Percentiles rank a stretch among this genome's conserved stretches.
Conservation (phyloP, 2,797 vertebrate genomes). For the Scyliorhinus canicula region DNA sequence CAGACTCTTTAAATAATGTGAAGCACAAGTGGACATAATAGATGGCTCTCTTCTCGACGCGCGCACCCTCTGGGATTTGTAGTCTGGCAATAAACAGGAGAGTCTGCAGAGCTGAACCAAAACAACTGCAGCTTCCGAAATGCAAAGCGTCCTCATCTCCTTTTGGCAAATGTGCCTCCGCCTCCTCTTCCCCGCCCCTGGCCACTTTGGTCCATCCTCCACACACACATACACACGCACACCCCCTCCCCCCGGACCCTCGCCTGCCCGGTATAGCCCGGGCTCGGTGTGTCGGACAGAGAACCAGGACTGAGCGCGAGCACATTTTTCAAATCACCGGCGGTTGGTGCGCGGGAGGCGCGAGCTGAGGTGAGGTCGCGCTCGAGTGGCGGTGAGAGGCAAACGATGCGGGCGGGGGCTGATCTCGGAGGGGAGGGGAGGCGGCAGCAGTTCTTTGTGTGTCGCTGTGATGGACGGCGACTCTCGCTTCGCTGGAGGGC, state of each 20-base stretch:
- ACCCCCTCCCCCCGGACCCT: background rate
- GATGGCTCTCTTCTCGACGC: background rate
- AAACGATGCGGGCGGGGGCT: background rate
- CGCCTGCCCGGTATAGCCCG: background rate
- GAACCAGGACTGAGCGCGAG: background rate
- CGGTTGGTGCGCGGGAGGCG: background rate
- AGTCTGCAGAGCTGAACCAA: too few relatives aligned
- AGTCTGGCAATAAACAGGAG: background rate
- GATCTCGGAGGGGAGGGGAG: background rate
- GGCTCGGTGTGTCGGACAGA: background rate
- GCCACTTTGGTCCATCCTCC: background rate
- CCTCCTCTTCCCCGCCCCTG: background rate
- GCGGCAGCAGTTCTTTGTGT: background rate
- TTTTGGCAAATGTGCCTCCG: background rate
- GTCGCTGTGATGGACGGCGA: background rate
- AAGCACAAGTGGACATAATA: background rate
- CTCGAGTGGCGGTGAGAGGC: background rate
- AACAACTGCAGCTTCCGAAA: conserved; percentile 24
- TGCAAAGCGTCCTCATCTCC: background rate
- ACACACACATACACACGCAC: too few relatives aligned
- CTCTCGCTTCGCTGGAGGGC: background rate
- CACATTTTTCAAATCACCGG: background rate
- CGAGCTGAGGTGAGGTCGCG: background rate
- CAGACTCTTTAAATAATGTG: background rate
- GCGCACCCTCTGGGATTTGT: conserved; percentile 8